Base-by-base conservation (phyloP, 1,140 invertebrate genomes). In the Odontomachus brunneus region DNA sequence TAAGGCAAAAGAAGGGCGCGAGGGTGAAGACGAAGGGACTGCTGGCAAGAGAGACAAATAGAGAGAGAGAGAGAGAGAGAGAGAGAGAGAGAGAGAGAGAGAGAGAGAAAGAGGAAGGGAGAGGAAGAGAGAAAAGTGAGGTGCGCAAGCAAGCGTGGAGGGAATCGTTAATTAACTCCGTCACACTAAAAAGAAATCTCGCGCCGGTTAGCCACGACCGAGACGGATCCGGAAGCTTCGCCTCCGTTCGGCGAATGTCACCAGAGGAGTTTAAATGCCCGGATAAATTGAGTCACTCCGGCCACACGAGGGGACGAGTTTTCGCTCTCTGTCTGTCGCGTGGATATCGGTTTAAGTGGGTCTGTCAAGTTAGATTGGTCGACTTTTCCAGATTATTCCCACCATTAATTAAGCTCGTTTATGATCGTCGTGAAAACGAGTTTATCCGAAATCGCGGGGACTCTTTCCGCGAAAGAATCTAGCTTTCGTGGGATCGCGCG, bases 141-240 rank as follows among this genome's bases (percentile, higher is more conserved):
- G 65, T 19, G n/a, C 44, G 22, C n/a, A 5, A 48, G 33, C 19
- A 44, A 33, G 15, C 49, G 17, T 73, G 38, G 53, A 66, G 75
- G 75, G 57, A 84, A 84, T 87, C 85, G 82, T 87, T 88, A 88
- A 88, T 87, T 84, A 88, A 87, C 82, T 72, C 72, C 7, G 66
- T 63, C 65, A 53, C 51, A 24, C 1, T 38, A 65, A 53, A 66
- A 78, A 66, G 67, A 87, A 78, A 84, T 26, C 57, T 75, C 12
- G 22, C 29, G 4, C 60, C 53, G 33, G 80, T 80, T 57, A 78
- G 38, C 29, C 49, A 26, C 51, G 62, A 55, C 62, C 53, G 49
- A 38, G 7, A 5, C n/a, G 29, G 48, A 26, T 75, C 60, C 22
- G 22, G 29, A 38, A 51, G 26, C 38, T 51, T 48, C 51, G 55